These are phyloP conservation scores for Rhamphomyia laevipes DNA, from an alignment of 2,888 invertebrate species.

Conservation along the genomic window DNA sequence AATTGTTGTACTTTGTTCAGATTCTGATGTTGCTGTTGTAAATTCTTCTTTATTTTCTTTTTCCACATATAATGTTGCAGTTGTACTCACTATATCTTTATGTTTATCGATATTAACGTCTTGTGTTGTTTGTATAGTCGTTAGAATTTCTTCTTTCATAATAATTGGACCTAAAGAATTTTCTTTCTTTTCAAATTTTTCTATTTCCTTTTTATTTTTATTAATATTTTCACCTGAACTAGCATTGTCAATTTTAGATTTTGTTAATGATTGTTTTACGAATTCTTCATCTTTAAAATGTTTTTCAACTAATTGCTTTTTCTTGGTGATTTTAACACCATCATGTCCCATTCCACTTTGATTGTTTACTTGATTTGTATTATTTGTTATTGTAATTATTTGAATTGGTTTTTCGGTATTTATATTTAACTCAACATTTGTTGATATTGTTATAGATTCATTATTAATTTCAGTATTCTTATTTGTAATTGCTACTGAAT, in stretches of 20 bases:
- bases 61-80: not conserved
- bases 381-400: not conserved
- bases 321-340: conserved; percentile 32
- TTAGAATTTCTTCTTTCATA: not conserved
- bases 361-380: not conserved
- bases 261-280: too few species aligned
- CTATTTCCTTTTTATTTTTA: not conserved
- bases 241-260: too few species aligned
- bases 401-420: too few species aligned
- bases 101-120: not conserved
- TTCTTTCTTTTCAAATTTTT: not conserved
- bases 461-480: too few species aligned
- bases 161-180: not conserved
- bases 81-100: not conserved
- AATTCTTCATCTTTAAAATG: conserved; percentile 19
- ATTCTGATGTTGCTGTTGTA: not conserved
- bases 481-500: too few species aligned
- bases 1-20: not conserved
- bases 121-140: not conserved
- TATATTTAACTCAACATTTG: too few species aligned
- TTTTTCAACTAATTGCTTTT: conserved; percentile 32
- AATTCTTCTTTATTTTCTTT: not conserved
- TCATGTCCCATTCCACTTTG: conserved; percentile 25
- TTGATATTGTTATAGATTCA: too few species aligned
- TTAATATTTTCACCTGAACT: not conserved